A percentile compares a stretch with the other conserved stretches of the same genome.
These are phyloP conservation scores for Hippopotamyrus pictus DNA, from an alignment of 2,797 vertebrate genomes.

Conservation along the genomic window DNA sequence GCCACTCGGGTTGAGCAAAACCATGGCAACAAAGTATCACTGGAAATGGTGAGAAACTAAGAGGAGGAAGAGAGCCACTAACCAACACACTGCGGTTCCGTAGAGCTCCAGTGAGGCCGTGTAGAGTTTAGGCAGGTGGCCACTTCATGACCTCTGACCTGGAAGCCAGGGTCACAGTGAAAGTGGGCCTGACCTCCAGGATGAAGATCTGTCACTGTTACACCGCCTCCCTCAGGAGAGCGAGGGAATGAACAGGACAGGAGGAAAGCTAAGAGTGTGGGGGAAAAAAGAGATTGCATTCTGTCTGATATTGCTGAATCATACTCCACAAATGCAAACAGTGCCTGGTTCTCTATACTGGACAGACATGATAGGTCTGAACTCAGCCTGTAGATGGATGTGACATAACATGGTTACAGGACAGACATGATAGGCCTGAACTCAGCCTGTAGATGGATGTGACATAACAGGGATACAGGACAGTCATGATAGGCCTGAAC, in stretches of 20 bases:
- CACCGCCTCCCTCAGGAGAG: slow-evolving; percentile 74
- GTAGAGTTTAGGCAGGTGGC: slow-evolving; percentile 78
- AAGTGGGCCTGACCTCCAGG: slow-evolving; percentile 82
- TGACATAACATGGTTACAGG: background rate
- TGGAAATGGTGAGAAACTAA: background rate
- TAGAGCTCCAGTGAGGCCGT: slow-evolving; percentile 75
- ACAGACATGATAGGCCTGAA: background rate
- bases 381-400: background rate
- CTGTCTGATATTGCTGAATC: background rate
- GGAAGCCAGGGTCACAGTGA: slow-evolving; percentile 81
- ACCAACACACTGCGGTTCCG: slow-evolving; percentile 68
- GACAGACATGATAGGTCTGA: background rate
- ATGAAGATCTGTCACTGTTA: slow-evolving; percentile 82
- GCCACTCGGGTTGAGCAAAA: background rate
- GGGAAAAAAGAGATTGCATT: background rate
- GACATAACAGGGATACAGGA: too few species aligned
- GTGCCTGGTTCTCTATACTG: background rate
- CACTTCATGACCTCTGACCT: slow-evolving; percentile 76
- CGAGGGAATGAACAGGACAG: slow-evolving; percentile 79
- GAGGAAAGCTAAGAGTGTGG: slow-evolving; percentile 66
- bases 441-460: background rate
- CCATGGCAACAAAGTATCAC: background rate
- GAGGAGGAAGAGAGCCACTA: slow-evolving; percentile 28
- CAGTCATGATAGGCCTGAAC: too few species aligned
- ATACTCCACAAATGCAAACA: background rate